Conservation (phyloP, 1,140 invertebrate genomes). For the Cydia amplana region DNA sequence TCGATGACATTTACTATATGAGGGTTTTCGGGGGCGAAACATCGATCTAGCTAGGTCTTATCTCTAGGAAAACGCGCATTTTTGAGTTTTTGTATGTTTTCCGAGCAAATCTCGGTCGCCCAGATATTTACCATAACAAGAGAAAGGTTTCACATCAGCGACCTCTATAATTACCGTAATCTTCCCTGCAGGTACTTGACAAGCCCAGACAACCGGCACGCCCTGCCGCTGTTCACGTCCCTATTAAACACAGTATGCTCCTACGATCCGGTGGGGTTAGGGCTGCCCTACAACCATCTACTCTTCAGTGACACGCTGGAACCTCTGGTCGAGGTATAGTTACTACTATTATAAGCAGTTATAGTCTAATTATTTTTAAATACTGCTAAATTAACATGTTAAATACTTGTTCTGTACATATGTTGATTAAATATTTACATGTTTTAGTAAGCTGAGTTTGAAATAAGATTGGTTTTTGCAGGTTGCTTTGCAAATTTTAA, state of each 20-base stretch:
- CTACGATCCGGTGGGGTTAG: constrained; percentile 98
- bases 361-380: background rate
- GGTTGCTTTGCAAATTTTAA: constrained; percentile 96
- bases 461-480: constrained; percentile 32
- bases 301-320: constrained; percentile 97
- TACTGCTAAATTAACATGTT: too few relatives aligned
- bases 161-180: background rate
- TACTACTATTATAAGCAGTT: background rate
- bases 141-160: too few relatives aligned
- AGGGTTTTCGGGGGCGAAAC: too few relatives aligned
- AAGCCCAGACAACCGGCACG: constrained; percentile 88
- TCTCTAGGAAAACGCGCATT: too few relatives aligned
- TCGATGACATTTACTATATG: too few relatives aligned
- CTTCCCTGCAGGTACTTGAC: constrained; percentile 80
- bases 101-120: too few relatives aligned
- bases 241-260: constrained; percentile 97
- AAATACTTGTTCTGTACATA: too few relatives aligned
- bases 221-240: constrained; percentile 98
- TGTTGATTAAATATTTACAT: too few relatives aligned
- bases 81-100: too few relatives aligned
- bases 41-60: too few relatives aligned
- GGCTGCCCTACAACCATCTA: constrained; percentile 98
- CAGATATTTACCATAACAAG: too few relatives aligned
- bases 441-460: too few relatives aligned
- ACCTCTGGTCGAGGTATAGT: constrained; percentile 90